Base-by-base conservation (phyloP, 35 echinoderm and acorn worm genomes). In the Diadema setosum region DNA sequence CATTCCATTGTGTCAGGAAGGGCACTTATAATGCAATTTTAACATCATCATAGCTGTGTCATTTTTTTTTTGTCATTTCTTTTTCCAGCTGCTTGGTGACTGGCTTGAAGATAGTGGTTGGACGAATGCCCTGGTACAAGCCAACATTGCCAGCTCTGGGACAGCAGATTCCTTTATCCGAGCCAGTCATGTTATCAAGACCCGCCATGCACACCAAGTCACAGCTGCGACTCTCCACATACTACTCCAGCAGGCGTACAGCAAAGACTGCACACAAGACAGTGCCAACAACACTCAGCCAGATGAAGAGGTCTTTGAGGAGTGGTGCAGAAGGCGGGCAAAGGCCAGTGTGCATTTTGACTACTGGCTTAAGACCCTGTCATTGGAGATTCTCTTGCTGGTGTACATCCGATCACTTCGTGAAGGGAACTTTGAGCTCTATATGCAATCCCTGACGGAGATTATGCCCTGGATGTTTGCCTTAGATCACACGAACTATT, bases 131-230 rank as follows among this genome's bases (percentile, higher is more conserved):
- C 39, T 94, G 11, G 32, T 31, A 46, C 40, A 94, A 20, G 93
- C 93, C 39, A 61, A 61, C 4, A 87, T 94, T 65, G 70, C 93
- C 8, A 58, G 27, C 4, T 43, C 83, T 2, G 93, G 87, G 17
- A 94, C 92, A 34, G 81, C 92, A 26, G 81, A 94, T 52, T 94
- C 87, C 25, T 91, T 94, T 58, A 25, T 94, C 6, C 69, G 40
- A 50, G 86, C 43, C 1, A 64, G 2, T 3, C 70, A 87, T 90
- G 35, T 93, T 5, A 81, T 82, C 5, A 42, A 65, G 20, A 94
- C 92, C n/a, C 18, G 87, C 37, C 81, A 55, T 2, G 82, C 74
- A 30, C 93, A 91, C 20, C 82, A 86, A 33, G 63, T 90, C 26
- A 86, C 58, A 37, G 82, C 93, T 23, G 33, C 25, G 11, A n/a